Base-by-base conservation (phyloP, 2,888 invertebrate genomes). In the Tachystola acroxantha region DNA sequence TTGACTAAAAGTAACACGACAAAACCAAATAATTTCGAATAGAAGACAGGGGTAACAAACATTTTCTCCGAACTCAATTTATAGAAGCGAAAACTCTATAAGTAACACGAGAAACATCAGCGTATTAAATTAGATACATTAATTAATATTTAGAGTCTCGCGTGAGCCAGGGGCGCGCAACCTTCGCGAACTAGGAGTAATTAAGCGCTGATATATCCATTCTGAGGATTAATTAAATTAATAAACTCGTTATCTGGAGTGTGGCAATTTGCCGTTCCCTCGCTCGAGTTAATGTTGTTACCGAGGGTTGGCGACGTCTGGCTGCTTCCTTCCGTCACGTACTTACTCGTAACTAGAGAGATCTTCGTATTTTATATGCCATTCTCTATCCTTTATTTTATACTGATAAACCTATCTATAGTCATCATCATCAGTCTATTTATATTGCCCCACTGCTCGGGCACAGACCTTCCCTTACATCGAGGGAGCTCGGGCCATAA, bases 161-260 rank as follows among this genome's bases (percentile, higher is more conserved):
- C 24, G 16, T 10, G 16, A 10, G 37, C 16, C 40, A 40, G 42
- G 34, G 39, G 38, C 36, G 33, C 34, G 10, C 39, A 42, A 39
- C 36, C 39, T 39, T 26, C 26, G 10, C 12, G 26, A 32, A 9
- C 34, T 29, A n/a, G 10, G 11, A 13, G 52, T 56, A 61, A 67
- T 66, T 57, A 66, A 53, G 53, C 45, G 42, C 50, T 58, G 57
- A 61, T 64, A 60, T 55, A 64, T 57, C 60, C 53, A 61, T 56
- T 53, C 48, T 45, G 43, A 41, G 57, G 57, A 67, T 69, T 72
- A 70, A 75, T 75, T 65, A 48, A 68, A 74, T 76, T 75, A 76
- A 72, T 72, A 68, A 66, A 64, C 59, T 67, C 66, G 67, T 74
- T 74, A 74, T 57, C 58, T 53, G 51, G 54, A 70, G 74, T 69